Evolutionary conservation across 53 echinoderm and acorn worm species (phyloP), one percentile per base, ranked within the genome.

Genomic region (Temnopleurus reevesii): DNA sequence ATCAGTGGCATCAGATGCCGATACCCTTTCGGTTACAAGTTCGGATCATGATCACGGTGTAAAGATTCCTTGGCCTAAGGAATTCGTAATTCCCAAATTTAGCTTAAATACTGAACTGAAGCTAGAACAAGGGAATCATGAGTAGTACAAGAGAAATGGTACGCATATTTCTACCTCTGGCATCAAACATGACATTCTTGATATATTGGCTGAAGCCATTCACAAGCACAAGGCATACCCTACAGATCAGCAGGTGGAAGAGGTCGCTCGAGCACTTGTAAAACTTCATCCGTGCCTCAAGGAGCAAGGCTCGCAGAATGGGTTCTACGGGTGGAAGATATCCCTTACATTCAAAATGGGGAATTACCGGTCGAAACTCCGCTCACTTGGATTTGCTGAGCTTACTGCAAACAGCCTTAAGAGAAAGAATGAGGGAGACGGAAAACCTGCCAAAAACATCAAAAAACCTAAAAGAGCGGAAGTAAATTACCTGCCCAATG

Each of bases 381-480:
- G 92, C 0, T 55, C 49, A 45, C 49, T 33, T 59, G 89, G 92
- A 12, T 35, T 80, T 46, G 45, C 80, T 45, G 92, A 92, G 55
- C 66, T 92, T 23, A 55, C 29, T 24, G 79, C 41, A 36, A 87
- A 89, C 76, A 45, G 34, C 4, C 36, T 89, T 24, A 89, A 89
- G 38, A 80, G 84, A 33, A 89, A 89, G 77, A 10, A 21, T 25
- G 45, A 45, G 35, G 71, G 51, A 26, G 84, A 84, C 8, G 28
- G 33, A 79, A 53, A 46, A 66, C 65, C 92, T 41, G 92, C 89
- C 17, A 89, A 92, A 61, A 63, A 82, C 46, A 65, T 92, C 27
- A 91, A 92, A 57, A 92, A 92, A 66, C 92, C 92, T 2, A 86
- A 81, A 54, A 92, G 66, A 30, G 89, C 92, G 12, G 92, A 92